A percentile compares a stretch with the other conserved stretches of the same genome.
phyloP scores from a whole-genome alignment of 2,797 vertebrate genomes.

The Pipistrellus kuhlii region DNA sequence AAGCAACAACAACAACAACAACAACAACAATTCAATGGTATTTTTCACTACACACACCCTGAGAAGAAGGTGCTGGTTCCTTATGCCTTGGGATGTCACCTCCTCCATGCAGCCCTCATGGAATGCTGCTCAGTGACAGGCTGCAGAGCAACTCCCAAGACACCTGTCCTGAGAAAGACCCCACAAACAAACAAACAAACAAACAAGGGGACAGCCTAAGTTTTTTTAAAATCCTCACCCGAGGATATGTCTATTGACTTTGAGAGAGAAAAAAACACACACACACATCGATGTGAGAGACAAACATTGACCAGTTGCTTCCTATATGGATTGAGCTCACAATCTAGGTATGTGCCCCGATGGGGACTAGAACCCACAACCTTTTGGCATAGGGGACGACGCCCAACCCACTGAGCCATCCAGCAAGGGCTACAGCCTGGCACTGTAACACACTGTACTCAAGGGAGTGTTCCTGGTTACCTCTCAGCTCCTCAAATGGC shows the following conservation, averaged over 20 bases:
- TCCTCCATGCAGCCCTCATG: neutral
- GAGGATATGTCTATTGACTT: too few species aligned
- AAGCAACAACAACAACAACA: neutral
- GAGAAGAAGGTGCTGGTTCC: neutral
- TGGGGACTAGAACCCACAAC: too few species aligned
- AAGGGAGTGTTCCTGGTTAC: neutral
- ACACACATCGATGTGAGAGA: too few species aligned
- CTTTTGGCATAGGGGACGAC: too few species aligned
- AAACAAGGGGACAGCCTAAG: neutral
- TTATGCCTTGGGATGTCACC: neutral
- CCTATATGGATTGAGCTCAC: too few species aligned
- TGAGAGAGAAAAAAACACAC: too few species aligned
- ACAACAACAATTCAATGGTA: neutral
- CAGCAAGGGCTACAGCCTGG: too few species aligned
- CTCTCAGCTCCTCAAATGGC: neutral
- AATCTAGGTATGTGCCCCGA: too few species aligned
- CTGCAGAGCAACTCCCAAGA: neutral
- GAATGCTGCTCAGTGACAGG: neutral
- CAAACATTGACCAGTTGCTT: too few species aligned
- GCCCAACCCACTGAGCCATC: too few species aligned
- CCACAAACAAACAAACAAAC: too few species aligned
- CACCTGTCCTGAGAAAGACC: neutral
- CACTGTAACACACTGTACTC: fast-evolving
- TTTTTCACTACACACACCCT: neutral
- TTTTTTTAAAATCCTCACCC: too few species aligned